Conservation (phyloP, 2,113 vertebrate species). For the Raphicerus campestris region DNA sequence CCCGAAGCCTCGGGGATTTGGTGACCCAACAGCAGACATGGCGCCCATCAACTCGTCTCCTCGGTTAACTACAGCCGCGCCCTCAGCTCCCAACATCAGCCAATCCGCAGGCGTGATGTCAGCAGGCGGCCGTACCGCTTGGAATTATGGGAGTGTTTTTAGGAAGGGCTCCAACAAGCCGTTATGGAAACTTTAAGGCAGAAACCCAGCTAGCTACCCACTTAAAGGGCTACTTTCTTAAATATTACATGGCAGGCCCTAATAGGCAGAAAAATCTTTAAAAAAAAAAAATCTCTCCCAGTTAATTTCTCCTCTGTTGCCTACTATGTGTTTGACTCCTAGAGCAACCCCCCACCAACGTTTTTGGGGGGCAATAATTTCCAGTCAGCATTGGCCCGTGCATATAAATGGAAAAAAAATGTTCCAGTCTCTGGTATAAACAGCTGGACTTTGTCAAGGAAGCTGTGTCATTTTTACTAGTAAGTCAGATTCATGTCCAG, state of each 20-base stretch:
- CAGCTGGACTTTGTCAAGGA: not conserved
- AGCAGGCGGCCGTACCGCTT: not conserved
- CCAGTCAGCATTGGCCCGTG: not conserved
- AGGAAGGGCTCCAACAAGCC: rapidly evolving
- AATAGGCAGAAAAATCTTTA: not conserved
- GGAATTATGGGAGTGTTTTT: conserved; percentile 35
- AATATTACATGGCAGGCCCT: not conserved
- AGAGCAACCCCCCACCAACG: not conserved
- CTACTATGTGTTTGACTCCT: not conserved
- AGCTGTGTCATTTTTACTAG: not conserved
- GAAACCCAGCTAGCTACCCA: not conserved
- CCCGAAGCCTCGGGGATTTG: rapidly evolving
- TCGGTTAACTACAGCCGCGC: not conserved
- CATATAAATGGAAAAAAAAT: not conserved
- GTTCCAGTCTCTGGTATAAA: not conserved
- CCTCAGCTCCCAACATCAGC: not conserved
- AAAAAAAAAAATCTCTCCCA: not conserved
- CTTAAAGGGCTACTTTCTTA: not conserved
- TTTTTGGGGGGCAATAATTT: not conserved
- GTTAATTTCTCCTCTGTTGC: not conserved
- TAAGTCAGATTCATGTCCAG: not conserved
- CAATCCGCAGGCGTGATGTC: not conserved
- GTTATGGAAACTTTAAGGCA: not conserved
- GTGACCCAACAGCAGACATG: not conserved
- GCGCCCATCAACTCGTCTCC: rapidly evolving